phyloP scores from a whole-genome alignment of 1,140 invertebrate species.

The Conopomorpha cramerella region DNA sequence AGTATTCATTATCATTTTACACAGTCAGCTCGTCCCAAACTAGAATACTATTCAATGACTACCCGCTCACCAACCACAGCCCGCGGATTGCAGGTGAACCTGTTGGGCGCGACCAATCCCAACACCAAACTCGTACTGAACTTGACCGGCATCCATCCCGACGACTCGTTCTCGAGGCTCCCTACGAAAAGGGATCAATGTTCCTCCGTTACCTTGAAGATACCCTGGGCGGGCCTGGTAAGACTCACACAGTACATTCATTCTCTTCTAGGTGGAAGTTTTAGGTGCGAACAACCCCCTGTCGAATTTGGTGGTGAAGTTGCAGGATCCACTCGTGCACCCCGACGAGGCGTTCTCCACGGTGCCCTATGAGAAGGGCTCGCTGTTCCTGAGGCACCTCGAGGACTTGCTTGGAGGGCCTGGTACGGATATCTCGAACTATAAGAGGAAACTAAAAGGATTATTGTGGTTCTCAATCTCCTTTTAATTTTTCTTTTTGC shows the following conservation, averaged over 20 bases:
- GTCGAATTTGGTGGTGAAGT: constrained; percentile 79
- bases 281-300: constrained; percentile 67
- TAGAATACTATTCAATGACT: no score
- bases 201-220: constrained; percentile 89
- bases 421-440: no score
- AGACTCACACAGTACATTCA: constrained; percentile 8
- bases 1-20: no score
- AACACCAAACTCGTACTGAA: constrained; percentile 81
- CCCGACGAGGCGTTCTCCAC: constrained; percentile 91
- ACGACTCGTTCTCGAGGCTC: constrained; percentile 90
- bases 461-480: no score
- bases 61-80: no score
- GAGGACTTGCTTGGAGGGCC: constrained; percentile 85
- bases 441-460: no score
- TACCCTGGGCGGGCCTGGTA: constrained; percentile 78
- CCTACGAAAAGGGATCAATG: constrained; percentile 92
- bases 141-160: constrained; percentile 83
- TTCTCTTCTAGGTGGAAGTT: constrained; percentile 56
- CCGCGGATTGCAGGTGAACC: constrained; percentile 62
- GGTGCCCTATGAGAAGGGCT: constrained; percentile 93
- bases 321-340: constrained; percentile 79
- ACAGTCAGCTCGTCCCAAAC: no score
- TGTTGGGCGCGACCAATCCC: constrained; percentile 66
- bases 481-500: no score
- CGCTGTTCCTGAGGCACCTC: constrained; percentile 84